Evolutionary conservation across 2,113 vertebrate genomes (phyloP).

Genomic region (Junco hyemalis): DNA sequence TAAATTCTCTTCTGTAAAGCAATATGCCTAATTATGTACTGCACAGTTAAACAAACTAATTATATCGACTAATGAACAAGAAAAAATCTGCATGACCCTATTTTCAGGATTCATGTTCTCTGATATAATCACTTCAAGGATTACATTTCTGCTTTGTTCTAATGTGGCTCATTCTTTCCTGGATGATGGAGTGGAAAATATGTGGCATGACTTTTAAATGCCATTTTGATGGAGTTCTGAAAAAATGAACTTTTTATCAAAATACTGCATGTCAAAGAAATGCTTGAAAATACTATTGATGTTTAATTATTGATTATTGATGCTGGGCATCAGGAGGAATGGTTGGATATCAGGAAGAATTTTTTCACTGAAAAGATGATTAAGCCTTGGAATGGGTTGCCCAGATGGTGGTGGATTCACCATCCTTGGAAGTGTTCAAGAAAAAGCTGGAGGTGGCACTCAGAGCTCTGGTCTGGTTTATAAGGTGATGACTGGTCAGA

Average conservation of each 20-base stretch:
- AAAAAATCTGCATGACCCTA: conserved; percentile 51
- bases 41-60: conserved; percentile 70
- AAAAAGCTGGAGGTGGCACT: neutral
- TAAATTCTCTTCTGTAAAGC: conserved; percentile 64
- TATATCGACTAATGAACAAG: conserved; percentile 65
- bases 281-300: neutral
- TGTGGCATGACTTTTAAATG: neutral
- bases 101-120: conserved; percentile 53
- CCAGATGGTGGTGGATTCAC: neutral
- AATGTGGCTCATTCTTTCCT: conserved; percentile 11
- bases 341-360: neutral
- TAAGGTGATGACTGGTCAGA: neutral
- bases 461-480: neutral
- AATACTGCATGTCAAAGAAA: neutral
- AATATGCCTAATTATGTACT: conserved; percentile 63
- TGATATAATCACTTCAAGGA: conserved; percentile 46
- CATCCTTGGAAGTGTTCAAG: neutral
- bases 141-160: conserved; percentile 31
- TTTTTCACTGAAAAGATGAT: neutral
- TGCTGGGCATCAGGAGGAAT: neutral
- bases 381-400: neutral
- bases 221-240: neutral
- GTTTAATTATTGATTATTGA: neutral
- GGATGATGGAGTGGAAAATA: neutral
- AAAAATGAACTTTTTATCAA: neutral